These are phyloP conservation scores for Lepidocyrtoides sp. DNA, from an alignment of 2,888 invertebrate genomes.

Conservation along the genomic window DNA sequence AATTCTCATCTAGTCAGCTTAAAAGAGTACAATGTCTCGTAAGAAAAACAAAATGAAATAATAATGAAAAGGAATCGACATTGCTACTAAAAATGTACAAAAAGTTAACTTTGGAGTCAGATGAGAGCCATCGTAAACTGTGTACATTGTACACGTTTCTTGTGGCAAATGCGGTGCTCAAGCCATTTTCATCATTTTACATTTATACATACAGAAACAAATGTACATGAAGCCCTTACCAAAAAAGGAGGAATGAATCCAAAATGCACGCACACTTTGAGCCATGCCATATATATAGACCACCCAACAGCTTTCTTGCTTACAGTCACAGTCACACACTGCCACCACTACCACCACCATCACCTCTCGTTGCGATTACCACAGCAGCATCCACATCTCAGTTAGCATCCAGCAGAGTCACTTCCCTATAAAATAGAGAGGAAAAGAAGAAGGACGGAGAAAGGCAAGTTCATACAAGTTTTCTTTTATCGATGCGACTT, in stretches of 20 bases:
- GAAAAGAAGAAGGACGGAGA: no score
- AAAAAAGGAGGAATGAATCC: neutral
- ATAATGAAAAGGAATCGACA: conserved; percentile 8
- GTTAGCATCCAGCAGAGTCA: conserved; percentile 19
- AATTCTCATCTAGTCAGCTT: conserved; percentile 15
- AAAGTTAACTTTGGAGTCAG: neutral
- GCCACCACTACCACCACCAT: neutral
- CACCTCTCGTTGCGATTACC: conserved; percentile 11
- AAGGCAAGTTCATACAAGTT: conserved; percentile 1
- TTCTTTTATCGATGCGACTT: neutral
- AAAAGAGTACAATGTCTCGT: neutral
- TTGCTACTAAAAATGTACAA: neutral
- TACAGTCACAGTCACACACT: neutral
- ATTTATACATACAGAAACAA: neutral
- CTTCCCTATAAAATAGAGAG: neutral
- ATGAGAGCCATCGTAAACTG: neutral
- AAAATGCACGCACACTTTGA: no score
- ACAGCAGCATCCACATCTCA: conserved; percentile 10
- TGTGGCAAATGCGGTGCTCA: neutral
- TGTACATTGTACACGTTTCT: neutral
- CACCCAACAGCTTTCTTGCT: conserved; percentile 32
- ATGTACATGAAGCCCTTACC: neutral
- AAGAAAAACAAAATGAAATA: conserved; percentile 8
- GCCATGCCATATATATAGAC: no score
- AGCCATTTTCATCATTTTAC: neutral